Evolutionary conservation across 2,888 invertebrate genomes (phyloP).

Genomic region (Drosophila melanosoma): DNA sequence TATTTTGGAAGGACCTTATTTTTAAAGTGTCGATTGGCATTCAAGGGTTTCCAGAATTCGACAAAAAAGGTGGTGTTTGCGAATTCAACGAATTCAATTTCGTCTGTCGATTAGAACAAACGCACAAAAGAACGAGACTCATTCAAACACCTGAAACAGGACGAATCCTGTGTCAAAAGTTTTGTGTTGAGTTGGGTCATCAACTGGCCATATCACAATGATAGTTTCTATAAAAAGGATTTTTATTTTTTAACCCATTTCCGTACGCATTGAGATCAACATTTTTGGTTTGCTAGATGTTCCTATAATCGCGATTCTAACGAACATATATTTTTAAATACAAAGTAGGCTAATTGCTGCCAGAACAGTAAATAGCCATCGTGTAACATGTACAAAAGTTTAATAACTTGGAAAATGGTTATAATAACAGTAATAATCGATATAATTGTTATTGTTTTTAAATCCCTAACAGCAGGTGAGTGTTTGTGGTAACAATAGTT

Average conservation of each 20-base stretch:
- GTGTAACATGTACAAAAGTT: not conserved
- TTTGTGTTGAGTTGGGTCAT: not conserved
- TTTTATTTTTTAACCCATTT: not conserved
- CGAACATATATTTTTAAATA: conserved; percentile 10
- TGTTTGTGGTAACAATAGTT: not conserved
- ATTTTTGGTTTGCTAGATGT: conserved; percentile 4
- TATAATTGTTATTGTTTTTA: conserved; percentile 8
- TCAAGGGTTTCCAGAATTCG: not conserved
- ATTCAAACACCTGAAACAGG: not conserved
- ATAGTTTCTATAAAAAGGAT: not conserved
- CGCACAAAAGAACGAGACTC: not conserved
- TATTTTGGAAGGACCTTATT: no score
- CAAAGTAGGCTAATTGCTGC: not conserved
- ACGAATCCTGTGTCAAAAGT: not conserved
- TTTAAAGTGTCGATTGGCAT: no score
- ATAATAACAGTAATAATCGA: not conserved
- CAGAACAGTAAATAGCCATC: not conserved
- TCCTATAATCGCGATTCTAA: not conserved
- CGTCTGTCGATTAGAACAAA: not conserved
- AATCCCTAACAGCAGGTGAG: conserved; percentile 29
- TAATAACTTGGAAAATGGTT: not conserved
- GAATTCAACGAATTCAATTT: not conserved
- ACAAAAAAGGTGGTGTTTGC: not conserved
- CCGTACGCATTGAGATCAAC: not conserved
- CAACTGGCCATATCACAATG: not conserved